These are phyloP conservation scores for Drosophila tripunctata DNA, from an alignment of 2,888 invertebrate genomes.

Conservation along the genomic window DNA sequence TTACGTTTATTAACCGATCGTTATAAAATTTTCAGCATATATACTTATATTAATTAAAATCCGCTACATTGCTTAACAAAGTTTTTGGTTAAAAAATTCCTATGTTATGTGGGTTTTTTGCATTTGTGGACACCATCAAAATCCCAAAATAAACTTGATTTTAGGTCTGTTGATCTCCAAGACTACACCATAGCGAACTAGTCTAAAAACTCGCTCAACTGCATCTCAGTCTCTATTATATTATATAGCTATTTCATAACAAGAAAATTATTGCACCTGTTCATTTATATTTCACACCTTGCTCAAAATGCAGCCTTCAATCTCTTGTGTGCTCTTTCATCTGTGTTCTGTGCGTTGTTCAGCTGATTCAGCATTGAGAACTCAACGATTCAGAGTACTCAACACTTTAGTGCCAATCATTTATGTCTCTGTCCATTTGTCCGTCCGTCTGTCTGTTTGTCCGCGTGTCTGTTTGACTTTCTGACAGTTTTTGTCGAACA, in stretches of 20 bases:
- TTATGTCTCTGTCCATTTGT: constrained; percentile 23
- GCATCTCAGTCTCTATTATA: neutral
- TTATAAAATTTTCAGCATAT: too few relatives aligned
- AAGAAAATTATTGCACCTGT: constrained; percentile 25
- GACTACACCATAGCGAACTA: too few relatives aligned
- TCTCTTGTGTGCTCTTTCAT: constrained; percentile 4
- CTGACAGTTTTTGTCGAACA: constrained; percentile 30
- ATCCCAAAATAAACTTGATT: too few relatives aligned
- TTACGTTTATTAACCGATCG: too few relatives aligned
- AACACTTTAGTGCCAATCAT: constrained; percentile 45
- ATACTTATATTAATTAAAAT: too few relatives aligned
- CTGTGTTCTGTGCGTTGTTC: neutral
- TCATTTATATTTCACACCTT: constrained; percentile 42
- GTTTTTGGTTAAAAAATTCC: too few relatives aligned
- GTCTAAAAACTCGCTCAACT: too few relatives aligned
- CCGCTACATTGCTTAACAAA: too few relatives aligned
- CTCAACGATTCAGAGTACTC: neutral
- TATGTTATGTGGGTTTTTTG: too few relatives aligned
- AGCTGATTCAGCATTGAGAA: neutral
- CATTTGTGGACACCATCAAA: too few relatives aligned
- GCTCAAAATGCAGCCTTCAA: constrained; percentile 35
- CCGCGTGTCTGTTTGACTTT: constrained; percentile 28
- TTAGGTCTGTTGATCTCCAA: too few relatives aligned
- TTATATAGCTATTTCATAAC: neutral
- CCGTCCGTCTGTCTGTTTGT: neutral